Conservation (phyloP, 2,888 invertebrate species). For the Macrophya alboannulata region DNA sequence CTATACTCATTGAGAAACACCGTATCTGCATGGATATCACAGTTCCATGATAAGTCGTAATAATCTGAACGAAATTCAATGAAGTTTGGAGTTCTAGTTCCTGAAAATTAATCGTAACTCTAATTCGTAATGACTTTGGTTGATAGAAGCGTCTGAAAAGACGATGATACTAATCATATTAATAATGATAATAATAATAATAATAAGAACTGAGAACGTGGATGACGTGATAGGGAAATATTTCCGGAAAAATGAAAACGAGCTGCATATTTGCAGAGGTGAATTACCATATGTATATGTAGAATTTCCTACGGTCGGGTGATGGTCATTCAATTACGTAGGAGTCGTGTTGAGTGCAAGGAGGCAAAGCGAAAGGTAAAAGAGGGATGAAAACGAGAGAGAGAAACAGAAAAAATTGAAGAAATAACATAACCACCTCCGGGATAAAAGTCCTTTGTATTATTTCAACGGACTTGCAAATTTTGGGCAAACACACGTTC, state of each 20-base stretch:
- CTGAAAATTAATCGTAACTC: background rate
- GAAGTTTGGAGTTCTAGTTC: background rate
- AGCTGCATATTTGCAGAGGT: conserved; percentile 22
- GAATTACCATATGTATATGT: conserved; percentile 49
- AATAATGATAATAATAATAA: background rate
- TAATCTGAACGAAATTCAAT: background rate
- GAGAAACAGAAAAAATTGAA: conserved; percentile 35
- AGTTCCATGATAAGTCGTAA: background rate
- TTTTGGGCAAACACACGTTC: conserved; percentile 50
- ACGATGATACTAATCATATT: background rate
- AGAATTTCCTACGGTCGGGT: conserved; percentile 37
- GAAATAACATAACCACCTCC: conserved; percentile 11
- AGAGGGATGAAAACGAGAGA: background rate
- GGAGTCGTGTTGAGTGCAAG: conserved; percentile 19
- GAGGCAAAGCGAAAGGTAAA: background rate
- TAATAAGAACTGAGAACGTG: background rate
- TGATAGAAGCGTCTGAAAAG: background rate
- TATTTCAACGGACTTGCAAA: conserved; percentile 55
- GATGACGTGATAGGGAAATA: background rate
- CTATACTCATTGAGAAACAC: background rate
- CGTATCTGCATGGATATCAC: background rate
- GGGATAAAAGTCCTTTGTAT: conserved; percentile 42
- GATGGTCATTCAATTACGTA: conserved; percentile 49
- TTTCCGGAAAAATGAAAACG: conserved; percentile 21
- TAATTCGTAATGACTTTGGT: background rate